These are phyloP conservation scores for Calameuta pallipes DNA, from an alignment of 2,888 invertebrate genomes.

Conservation along the genomic window DNA sequence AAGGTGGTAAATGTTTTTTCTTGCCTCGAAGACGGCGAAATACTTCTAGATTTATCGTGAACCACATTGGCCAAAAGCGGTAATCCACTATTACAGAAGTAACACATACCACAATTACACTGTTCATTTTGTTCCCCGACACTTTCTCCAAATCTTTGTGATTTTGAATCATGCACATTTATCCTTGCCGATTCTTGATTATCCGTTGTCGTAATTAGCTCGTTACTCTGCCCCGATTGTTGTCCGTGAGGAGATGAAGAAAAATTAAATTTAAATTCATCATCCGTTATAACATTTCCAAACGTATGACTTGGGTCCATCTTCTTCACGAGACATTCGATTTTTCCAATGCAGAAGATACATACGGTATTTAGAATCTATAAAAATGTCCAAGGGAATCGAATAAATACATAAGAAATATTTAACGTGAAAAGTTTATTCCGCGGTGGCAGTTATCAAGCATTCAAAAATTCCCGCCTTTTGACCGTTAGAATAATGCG, in stretches of 20 bases:
- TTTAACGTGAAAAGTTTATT: not conserved
- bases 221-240: not conserved
- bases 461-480: not conserved
- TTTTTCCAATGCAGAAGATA: slow-evolving; percentile 25
- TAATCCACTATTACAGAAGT: not conserved
- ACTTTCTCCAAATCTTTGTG: not conserved
- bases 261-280: not conserved
- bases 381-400: not conserved
- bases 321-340: slow-evolving; percentile 22
- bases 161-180: not conserved
- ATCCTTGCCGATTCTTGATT: not conserved
- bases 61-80: not conserved
- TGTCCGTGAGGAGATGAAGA: not conserved
- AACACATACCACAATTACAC: not conserved
- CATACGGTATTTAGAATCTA: slow-evolving; percentile 37
- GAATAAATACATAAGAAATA: not conserved
- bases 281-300: slow-evolving; percentile 3
- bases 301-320: slow-evolving; percentile 7
- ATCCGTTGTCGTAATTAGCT: not conserved
- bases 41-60: not conserved
- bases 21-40: not conserved
- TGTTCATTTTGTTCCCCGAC: not conserved
- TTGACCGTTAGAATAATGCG: not conserved
- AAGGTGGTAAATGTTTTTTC: not conserved
- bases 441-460: too few species aligned